Conservation (phyloP, 2,113 vertebrate genomes). For the Periophthalmus modestus region DNA sequence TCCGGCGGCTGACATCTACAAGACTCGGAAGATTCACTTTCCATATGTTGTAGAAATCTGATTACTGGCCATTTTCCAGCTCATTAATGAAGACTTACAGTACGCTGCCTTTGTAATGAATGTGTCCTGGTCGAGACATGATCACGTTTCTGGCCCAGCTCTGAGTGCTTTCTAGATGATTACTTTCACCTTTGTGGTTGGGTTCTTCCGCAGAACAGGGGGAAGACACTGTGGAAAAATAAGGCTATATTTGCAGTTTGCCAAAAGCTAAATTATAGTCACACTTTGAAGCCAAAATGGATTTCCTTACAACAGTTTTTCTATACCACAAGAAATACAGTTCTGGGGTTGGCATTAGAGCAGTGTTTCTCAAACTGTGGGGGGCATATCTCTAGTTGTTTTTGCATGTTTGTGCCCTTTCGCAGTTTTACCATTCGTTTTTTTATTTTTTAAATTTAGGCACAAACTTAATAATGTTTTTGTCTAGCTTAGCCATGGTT, state of each 20-base stretch:
- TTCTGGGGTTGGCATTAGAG: neutral
- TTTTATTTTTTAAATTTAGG: too few relatives aligned
- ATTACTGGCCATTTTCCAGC: constrained; percentile 75
- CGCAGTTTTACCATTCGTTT: too few relatives aligned
- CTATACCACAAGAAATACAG: neutral
- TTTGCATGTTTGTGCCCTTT: too few relatives aligned
- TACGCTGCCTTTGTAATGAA: constrained; percentile 65
- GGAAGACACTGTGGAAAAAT: constrained; percentile 46
- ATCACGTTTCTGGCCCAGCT: constrained; percentile 61
- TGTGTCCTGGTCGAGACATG: constrained; percentile 65
- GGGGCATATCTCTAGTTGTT: too few relatives aligned
- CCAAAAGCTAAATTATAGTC: constrained; percentile 53
- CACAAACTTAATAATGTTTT: too few relatives aligned
- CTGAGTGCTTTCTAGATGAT: constrained; percentile 70
- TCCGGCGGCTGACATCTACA: constrained; percentile 11
- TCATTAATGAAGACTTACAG: constrained; percentile 74
- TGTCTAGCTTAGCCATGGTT: too few relatives aligned
- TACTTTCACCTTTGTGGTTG: constrained; percentile 67
- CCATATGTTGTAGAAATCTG: constrained; percentile 68
- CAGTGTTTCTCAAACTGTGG: neutral
- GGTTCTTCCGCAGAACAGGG: constrained; percentile 51
- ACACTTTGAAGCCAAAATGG: neutral
- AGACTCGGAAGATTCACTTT: constrained; percentile 42
- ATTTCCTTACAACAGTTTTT: neutral
- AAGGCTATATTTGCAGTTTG: constrained; percentile 43